These are phyloP conservation scores for Psix sp. DNA, from an alignment of 1,140 invertebrate genomes.

Conservation along the genomic window DNA sequence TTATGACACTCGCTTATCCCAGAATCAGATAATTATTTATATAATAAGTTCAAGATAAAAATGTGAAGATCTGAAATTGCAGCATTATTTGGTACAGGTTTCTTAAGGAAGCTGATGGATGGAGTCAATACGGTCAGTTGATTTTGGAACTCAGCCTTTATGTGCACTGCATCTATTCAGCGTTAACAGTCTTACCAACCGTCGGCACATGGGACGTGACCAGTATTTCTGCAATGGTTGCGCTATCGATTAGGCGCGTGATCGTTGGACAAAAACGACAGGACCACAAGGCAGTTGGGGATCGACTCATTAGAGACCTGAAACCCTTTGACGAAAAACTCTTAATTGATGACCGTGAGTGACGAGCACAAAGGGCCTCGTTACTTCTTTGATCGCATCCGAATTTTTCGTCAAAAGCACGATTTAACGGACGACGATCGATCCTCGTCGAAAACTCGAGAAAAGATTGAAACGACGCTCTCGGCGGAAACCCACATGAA, in stretches of 20 bases:
- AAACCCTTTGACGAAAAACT: slow-evolving; percentile 42
- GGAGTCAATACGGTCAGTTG: slow-evolving; percentile 53
- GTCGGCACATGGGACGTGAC: slow-evolving; percentile 40
- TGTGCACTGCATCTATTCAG: slow-evolving; percentile 40
- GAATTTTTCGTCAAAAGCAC: slow-evolving; percentile 44
- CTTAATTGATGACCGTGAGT: slow-evolving; percentile 53
- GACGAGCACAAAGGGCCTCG: slow-evolving; percentile 29
- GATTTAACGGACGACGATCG: slow-evolving; percentile 18
- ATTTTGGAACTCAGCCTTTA: slow-evolving; percentile 55
- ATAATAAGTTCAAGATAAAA: slow-evolving; percentile 17
- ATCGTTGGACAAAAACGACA: slow-evolving; percentile 42
- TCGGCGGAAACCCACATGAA: slow-evolving; percentile 16
- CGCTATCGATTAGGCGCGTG: slow-evolving; percentile 66
- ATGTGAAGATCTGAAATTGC: slow-evolving; percentile 15
- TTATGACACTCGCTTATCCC: slow-evolving; percentile 4
- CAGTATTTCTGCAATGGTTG: slow-evolving; percentile 57
- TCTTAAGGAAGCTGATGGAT: slow-evolving; percentile 51
- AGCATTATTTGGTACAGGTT: slow-evolving; percentile 27
- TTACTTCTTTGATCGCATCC: slow-evolving; percentile 38
- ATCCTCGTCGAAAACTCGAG: slow-evolving; percentile 12
- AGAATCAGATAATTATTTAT: slow-evolving; percentile 25
- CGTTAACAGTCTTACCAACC: slow-evolving; percentile 43
- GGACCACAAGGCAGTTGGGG: slow-evolving; percentile 1
- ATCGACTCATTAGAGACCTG: slow-evolving; percentile 30
- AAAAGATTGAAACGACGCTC: slow-evolving; percentile 27